These are phyloP conservation scores for Tenrec ecaudatus DNA, from an alignment of 2,113 vertebrate species.

Conservation along the genomic window DNA sequence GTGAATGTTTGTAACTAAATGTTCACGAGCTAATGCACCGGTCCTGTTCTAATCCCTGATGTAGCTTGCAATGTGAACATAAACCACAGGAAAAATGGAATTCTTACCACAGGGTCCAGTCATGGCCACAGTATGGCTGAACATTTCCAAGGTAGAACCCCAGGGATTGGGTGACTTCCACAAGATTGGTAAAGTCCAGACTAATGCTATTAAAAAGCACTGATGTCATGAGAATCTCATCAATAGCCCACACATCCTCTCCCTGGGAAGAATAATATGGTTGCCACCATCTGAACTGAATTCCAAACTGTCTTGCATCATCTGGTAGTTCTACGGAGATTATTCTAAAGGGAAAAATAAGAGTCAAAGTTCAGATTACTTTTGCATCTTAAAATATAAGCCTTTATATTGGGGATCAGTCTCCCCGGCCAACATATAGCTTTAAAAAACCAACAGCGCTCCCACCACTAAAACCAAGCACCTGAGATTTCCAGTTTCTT, in stretches of 20 bases:
- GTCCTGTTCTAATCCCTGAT: not conserved
- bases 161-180: conserved; percentile 98
- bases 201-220: conserved; percentile 98
- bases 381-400: conserved; percentile 45
- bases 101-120: conserved; percentile 98
- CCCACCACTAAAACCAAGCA: not conserved
- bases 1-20: not conserved
- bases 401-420: not conserved
- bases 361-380: conserved; percentile 41
- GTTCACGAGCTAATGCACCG: not conserved
- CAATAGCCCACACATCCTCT: conserved; percentile 97
- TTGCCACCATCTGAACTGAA: conserved; percentile 99
- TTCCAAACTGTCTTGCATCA: conserved; percentile 94
- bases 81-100: not conserved
- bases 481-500: conserved; percentile 46
- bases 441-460: not conserved
- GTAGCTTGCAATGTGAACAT: not conserved
- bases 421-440: not conserved
- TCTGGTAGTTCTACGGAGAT: conserved; percentile 96
- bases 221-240: conserved; percentile 99
- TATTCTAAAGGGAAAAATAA: conserved; percentile 88
- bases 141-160: conserved; percentile 98
- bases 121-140: conserved; percentile 96
- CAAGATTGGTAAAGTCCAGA: conserved; percentile 96
- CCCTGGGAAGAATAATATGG: conserved; percentile 96